A percentile compares a stretch with the other conserved stretches of the same genome.
Evolutionary conservation across 2,797 vertebrate genomes (phyloP).

Genomic region (Ispidina lecontei): DNA sequence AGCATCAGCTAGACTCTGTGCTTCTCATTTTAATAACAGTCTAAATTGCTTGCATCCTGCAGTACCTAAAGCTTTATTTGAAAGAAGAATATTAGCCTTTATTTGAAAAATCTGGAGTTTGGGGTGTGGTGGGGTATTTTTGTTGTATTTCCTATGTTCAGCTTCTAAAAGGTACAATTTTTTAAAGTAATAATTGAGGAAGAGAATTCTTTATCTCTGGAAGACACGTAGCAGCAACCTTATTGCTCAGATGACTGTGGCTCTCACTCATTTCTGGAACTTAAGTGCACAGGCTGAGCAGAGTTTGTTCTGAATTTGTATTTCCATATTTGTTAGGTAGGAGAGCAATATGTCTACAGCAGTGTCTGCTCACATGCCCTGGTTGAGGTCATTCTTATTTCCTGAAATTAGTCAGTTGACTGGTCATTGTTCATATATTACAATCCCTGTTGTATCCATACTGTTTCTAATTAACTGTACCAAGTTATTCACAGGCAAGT

Average conservation of each 20-base stretch:
- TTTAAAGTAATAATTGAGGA: not conserved
- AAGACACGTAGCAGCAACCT: not conserved
- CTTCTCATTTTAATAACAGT: not conserved
- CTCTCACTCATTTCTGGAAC: not conserved
- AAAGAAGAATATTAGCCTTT: not conserved
- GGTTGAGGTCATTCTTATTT: not conserved
- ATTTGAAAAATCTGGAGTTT: not conserved
- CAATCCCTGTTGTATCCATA: not conserved
- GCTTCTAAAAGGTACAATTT: not conserved
- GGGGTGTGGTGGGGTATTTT: not conserved
- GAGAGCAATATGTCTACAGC: not conserved
- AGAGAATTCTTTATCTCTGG: not conserved
- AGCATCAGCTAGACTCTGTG: not conserved
- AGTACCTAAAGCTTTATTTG: not conserved
- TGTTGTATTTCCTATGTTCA: not conserved
- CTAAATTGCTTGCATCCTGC: not conserved
- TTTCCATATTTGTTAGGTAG: not conserved
- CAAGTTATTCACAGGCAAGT: not conserved
- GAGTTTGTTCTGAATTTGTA: not conserved
- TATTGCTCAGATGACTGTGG: not conserved
- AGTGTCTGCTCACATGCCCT: not conserved
- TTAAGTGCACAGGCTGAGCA: not conserved
- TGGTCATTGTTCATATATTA: not conserved
- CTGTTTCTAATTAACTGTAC: conserved; percentile 21
- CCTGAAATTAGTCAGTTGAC: not conserved